A percentile compares a stretch with the other conserved stretches of the same genome.
Evolutionary conservation across 2,113 vertebrate species (phyloP).

Genomic region (Vombatus ursinus): DNA sequence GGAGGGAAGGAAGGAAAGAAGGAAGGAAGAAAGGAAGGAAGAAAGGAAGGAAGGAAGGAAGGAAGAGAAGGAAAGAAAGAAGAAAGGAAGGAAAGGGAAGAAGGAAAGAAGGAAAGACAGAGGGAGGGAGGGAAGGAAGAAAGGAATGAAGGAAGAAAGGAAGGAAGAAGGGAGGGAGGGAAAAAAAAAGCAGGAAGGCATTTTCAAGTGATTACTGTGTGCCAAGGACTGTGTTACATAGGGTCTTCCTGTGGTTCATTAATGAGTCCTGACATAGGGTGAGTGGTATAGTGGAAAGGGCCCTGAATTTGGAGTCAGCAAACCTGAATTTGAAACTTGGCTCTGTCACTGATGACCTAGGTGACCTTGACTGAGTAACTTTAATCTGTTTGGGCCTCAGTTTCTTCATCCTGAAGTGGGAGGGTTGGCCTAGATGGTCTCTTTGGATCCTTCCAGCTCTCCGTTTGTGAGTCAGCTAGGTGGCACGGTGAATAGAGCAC

Average conservation of each 20-base stretch:
- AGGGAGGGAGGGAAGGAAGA: too few species aligned
- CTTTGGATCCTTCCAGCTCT: too few species aligned
- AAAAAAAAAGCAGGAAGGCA: neutral
- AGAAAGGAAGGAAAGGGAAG: too few species aligned
- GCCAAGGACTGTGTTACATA: too few species aligned
- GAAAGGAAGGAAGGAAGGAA: too few species aligned
- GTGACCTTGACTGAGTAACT: rapidly evolving
- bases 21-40: neutral
- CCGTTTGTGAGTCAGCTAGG: rapidly evolving
- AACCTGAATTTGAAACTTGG: rapidly evolving
- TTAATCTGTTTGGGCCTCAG: neutral
- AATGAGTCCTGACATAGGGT: neutral
- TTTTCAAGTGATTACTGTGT: neutral
- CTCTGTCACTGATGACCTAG: rapidly evolving
- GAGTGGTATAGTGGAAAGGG: rapidly evolving
- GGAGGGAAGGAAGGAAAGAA: neutral
- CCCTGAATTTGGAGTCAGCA: rapidly evolving
- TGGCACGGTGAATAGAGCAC: rapidly evolving
- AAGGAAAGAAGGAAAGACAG: too few species aligned
- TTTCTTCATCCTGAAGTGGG: neutral
- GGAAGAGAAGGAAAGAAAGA: too few species aligned
- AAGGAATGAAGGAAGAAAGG: neutral
- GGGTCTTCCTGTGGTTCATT: neutral
- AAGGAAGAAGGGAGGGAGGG: neutral
- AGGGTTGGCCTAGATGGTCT: too few species aligned